phyloP scores from a whole-genome alignment of 2,797 vertebrate species.

The Cryptoblepharus egeriae region DNA sequence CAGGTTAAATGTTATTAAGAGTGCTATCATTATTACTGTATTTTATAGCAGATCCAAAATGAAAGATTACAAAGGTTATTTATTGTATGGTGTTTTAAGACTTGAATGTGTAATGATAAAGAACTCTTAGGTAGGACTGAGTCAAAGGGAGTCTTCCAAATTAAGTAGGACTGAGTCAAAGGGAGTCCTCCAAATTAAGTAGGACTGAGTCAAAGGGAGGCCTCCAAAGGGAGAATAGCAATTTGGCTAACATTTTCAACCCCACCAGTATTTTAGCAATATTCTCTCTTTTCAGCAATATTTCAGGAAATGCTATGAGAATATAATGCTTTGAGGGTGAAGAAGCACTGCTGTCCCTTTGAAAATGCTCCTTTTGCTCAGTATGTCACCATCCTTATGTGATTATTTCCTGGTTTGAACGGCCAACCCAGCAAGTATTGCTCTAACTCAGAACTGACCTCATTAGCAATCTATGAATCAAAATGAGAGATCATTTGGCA shows the following conservation, averaged over 20 bases:
- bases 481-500: neutral
- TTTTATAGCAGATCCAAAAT: neutral
- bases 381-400: too few species aligned
- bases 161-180: neutral
- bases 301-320: neutral
- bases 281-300: neutral
- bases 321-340: neutral
- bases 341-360: neutral
- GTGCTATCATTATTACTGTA: too few species aligned
- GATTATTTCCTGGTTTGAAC: neutral
- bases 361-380: neutral
- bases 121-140: neutral
- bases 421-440: too few species aligned
- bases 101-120: slow-evolving; percentile 53
- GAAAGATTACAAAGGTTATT: neutral
- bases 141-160: neutral
- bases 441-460: neutral
- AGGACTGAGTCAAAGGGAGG: neutral
- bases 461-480: neutral
- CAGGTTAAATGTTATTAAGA: neutral
- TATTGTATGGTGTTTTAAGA: neutral
- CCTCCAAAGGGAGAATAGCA: neutral
- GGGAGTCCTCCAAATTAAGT: too few species aligned
- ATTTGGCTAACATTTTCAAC: neutral
- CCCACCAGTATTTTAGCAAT: too few species aligned